These are phyloP conservation scores for Drosophila basisetae DNA, from an alignment of 2,888 invertebrate species.

Conservation along the genomic window DNA sequence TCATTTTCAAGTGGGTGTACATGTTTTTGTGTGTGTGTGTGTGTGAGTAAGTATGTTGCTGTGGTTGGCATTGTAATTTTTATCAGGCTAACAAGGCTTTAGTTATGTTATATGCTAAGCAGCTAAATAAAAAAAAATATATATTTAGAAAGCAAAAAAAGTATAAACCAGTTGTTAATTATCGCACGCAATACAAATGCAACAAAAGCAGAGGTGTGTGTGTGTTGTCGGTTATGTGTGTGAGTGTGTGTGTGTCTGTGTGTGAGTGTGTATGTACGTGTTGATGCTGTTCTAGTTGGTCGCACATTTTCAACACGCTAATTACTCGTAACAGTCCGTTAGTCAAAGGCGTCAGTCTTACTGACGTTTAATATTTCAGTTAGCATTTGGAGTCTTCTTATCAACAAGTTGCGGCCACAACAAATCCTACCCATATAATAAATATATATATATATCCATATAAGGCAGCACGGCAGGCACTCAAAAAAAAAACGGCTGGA, in stretches of 20 bases:
- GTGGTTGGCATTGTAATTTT: conserved; percentile 45
- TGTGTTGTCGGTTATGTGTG: background rate
- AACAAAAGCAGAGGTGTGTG: conserved; percentile 40
- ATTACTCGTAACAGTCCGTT: conserved; percentile 50
- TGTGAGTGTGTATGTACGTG: conserved; percentile 4
- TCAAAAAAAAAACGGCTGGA: background rate
- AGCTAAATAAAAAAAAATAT: conserved; percentile 51
- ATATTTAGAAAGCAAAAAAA: background rate
- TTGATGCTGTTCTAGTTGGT: conserved; percentile 39
- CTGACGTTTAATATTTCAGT: conserved; percentile 49
- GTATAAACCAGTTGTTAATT: conserved; percentile 64
- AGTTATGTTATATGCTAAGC: conserved; percentile 77
- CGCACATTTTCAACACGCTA: conserved; percentile 57
- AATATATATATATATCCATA: background rate
- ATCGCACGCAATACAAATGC: conserved; percentile 73
- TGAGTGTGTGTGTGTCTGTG: background rate
- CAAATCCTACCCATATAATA: conserved; percentile 33
- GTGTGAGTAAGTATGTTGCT: conserved; percentile 13
- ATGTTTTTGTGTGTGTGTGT: conserved; percentile 5
- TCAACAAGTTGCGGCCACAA: conserved; percentile 40
- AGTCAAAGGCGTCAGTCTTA: conserved; percentile 24
- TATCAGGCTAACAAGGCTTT: conserved; percentile 73
- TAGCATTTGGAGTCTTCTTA: conserved; percentile 29
- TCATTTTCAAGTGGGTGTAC: conserved; percentile 55
- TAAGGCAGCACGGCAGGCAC: conserved; percentile 32